A percentile compares a stretch with the other conserved stretches of the same genome.
Evolutionary conservation across 2,113 vertebrate genomes (phyloP).

Genomic region (Myocastor coypus): DNA sequence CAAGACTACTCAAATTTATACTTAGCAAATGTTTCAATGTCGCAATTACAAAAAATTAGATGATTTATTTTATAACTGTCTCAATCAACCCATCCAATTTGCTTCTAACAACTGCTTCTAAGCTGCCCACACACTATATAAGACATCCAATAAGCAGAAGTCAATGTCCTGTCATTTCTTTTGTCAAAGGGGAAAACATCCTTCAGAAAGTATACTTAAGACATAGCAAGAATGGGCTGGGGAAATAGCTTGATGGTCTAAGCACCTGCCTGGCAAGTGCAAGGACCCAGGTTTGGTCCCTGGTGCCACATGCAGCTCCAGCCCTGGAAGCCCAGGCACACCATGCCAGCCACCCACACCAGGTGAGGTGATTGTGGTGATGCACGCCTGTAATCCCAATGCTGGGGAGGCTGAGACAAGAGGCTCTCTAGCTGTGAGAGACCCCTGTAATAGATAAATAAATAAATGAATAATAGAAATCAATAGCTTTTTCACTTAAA

Average conservation of each 20-base stretch:
- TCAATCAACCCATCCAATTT: neutral
- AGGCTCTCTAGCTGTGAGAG: too few species aligned
- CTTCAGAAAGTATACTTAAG: neutral
- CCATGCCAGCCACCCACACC: too few species aligned
- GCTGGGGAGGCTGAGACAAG: too few species aligned
- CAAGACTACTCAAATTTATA: neutral
- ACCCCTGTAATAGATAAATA: too few species aligned
- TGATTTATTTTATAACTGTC: neutral
- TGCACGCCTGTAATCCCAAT: too few species aligned
- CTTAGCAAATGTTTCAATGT: neutral
- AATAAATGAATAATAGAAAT: neutral
- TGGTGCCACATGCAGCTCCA: too few species aligned
- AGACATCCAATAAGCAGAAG: neutral
- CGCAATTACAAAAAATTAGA: neutral
- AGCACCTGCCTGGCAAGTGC: too few species aligned
- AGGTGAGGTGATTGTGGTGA: too few species aligned
- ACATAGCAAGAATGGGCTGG: neutral
- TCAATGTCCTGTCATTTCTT: neutral
- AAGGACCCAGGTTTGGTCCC: too few species aligned
- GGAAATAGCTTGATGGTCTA: too few species aligned
- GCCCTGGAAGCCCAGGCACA: too few species aligned
- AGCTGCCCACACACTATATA: neutral
- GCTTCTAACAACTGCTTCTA: neutral
- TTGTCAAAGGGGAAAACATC: neutral
- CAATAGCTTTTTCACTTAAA: neutral